Evolutionary conservation across 2,113 vertebrate species (phyloP).

Genomic region (Oncorhynchus clarkii): DNA sequence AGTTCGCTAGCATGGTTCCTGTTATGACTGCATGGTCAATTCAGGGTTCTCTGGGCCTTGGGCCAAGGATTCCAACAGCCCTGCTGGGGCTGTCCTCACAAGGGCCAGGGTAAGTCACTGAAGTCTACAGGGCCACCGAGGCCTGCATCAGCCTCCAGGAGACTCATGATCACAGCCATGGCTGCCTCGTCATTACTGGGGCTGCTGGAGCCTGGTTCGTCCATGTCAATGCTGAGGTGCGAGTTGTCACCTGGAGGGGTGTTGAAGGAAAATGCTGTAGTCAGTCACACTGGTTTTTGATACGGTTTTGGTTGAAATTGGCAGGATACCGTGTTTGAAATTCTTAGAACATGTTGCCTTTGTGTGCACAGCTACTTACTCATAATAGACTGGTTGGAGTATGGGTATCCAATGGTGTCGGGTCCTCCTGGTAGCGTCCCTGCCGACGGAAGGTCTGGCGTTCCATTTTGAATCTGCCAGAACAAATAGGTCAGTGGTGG

Average conservation of each 20-base stretch:
- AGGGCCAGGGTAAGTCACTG: constrained; percentile 96
- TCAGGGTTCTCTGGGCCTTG: neutral
- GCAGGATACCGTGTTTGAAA: neutral
- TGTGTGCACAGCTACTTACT: constrained; percentile 74
- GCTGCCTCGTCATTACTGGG: constrained; percentile 97
- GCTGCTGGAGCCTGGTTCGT: constrained; percentile 95
- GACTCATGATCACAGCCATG: constrained; percentile 99
- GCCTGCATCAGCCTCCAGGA: constrained; percentile 96
- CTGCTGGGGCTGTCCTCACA: constrained; percentile 72
- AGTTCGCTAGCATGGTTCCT: neutral
- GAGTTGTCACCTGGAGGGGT: constrained; percentile 85
- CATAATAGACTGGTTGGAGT: constrained; percentile 93
- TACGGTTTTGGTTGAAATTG: neutral
- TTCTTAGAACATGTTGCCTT: neutral
- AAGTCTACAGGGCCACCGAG: constrained; percentile 97
- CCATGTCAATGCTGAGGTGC: constrained; percentile 92
- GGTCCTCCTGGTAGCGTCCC: constrained; percentile 86
- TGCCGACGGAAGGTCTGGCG: constrained; percentile 86
- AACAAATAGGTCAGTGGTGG: neutral
- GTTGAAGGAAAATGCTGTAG: neutral
- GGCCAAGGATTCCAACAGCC: neutral
- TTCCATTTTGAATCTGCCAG: constrained; percentile 88
- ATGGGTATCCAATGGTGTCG: constrained; percentile 91
- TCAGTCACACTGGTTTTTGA: neutral
- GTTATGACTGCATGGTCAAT: neutral